Base-by-base conservation (phyloP, 2,797 vertebrate genomes). In the Echiichthys vipera region DNA sequence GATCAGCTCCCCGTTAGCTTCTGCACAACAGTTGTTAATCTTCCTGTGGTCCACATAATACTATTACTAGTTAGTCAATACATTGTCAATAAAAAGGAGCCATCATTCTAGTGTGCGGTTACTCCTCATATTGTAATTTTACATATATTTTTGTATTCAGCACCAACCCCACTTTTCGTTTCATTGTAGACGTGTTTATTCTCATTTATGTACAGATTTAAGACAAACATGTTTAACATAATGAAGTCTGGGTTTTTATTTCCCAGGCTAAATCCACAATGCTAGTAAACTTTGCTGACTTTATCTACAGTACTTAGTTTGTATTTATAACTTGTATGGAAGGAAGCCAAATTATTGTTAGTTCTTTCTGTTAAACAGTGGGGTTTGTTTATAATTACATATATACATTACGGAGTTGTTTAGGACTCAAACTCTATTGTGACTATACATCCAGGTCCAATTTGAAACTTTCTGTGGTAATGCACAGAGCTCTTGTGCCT, bases 301-400 rank as follows among this genome's bases (percentile, higher is more conserved):
- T 37, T 3, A 24, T 40, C 20, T n/a, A n/a, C n/a, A n/a, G n/a
- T 42, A 36, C 27, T 61, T 13, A 13, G 20, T 20, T 54, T 65
- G 7, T 2, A 25, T n/a, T 18, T 30, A 40, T 49, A 39, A 7
- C 9, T 49, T 50, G 22, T 17, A 7, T 53, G 7, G 17, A 51
- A 42, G 15, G 20, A 42, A 17, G 40, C 18, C 37, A 32, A n/a
- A 36, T 29, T 17, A 8, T 37, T 49, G 8, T 36, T 57, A 4
- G 15, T 46, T 49, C 3, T 45, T 24, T 65, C 14, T 46, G 15
- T 43, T 27, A 37, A 54, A 34, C 29, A 39, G 11, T 12, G 39
- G n/a, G 43, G 17, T 43, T 8, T 63, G 36, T 64, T 45, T 69
- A 9, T 39, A 30, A n/a, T 63, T 29, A 25, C 5, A 65, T 36